Conservation (phyloP, 2,113 vertebrate genomes). For the Daubentonia madagascariensis region DNA sequence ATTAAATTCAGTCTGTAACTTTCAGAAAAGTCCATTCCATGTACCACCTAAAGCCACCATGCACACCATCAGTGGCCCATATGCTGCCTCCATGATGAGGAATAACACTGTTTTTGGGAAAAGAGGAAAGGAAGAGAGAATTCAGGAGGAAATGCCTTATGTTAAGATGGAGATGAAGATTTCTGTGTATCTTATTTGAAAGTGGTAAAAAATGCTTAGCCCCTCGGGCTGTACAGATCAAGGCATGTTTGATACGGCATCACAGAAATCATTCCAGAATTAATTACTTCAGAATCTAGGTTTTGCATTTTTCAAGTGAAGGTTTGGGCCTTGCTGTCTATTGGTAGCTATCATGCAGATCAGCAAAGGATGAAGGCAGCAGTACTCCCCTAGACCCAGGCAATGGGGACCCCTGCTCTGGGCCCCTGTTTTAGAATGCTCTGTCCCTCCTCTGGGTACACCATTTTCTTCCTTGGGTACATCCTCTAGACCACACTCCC, state of each 20-base stretch:
- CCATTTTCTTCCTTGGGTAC: rapidly evolving
- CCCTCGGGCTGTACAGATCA: neutral
- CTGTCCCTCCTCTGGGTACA: neutral
- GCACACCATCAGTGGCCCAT: neutral
- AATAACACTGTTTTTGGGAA: neutral
- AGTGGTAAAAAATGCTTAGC: neutral
- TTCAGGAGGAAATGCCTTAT: neutral
- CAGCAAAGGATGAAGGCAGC: neutral
- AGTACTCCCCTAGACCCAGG: neutral
- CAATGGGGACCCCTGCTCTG: neutral
- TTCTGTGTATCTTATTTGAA: neutral
- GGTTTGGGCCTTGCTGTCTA: neutral
- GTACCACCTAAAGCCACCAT: neutral
- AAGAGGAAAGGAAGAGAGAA: neutral
- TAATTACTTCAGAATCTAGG: neutral
- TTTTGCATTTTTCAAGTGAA: neutral
- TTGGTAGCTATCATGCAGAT: neutral
- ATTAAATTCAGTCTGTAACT: neutral
- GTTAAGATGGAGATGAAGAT: conserved; percentile 10
- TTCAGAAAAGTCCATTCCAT: neutral
- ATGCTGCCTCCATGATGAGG: neutral
- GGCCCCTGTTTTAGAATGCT: neutral
- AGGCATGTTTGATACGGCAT: neutral
- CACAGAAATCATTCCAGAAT: neutral
- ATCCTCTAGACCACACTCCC: neutral